Evolutionary conservation across 2,888 invertebrate genomes (phyloP), one percentile per base, ranked within the genome.

Genomic region (Pecten maximus): DNA sequence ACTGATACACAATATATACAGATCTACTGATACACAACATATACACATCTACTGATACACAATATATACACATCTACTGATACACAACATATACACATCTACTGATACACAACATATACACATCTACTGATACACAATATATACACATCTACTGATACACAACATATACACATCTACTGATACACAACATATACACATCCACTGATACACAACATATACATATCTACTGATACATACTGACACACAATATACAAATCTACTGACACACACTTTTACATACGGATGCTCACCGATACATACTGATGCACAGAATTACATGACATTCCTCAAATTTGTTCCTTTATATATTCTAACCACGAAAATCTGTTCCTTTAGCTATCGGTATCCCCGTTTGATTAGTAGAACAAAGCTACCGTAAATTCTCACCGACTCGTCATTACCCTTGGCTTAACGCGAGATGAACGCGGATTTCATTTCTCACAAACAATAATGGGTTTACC

Each of bases 391-490:
- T 74, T 74, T 74, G 35, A 74, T 74, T 74, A 74, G 74, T 15
- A 10, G 12, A 74, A 74, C 74, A 74, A 74, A 74, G 35, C 74
- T 74, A 74, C 35, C 74, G 74, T 74, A 74, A 74, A 35, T n/a
- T 35, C 74, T 0, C 35, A 0, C 3, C 74, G 74, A 12, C 35
- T 28, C 16, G 28, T 74, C 74, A 74, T 74, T 74, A 74, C 74
- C 12, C 28, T 10, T 23, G 74, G 74, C 74, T 74, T 74, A 74
- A 74, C 35, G 74, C 35, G 74, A 35, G 74, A 74, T 74, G 35
- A 74, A 35, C 28, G 74, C 74, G 74, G 74, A 74, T 74, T 74
- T 74, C 16, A 74, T 74, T 74, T 74, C 74, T 35, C 28, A 28
- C 74, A 74, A 74, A 74, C 35, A 74, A 74, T 74, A 74, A 74